Conservation (phyloP, 2,113 vertebrate species). For the Otis tarda region DNA sequence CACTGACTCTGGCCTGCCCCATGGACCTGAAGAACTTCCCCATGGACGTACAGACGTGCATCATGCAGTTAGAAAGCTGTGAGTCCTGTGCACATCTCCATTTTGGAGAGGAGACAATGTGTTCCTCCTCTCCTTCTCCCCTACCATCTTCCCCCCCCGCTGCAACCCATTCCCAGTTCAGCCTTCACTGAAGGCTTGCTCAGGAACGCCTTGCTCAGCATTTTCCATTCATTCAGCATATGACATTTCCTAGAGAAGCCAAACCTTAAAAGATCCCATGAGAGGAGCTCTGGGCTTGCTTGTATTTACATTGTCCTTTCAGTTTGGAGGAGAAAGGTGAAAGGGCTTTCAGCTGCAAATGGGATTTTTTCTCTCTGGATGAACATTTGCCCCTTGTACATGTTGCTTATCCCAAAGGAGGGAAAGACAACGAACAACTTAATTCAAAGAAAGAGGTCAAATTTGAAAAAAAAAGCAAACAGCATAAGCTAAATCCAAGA, state of each 20-base stretch:
- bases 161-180: not conserved
- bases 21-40: slow-evolving; percentile 99
- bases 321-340: not conserved
- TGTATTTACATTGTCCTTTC: slow-evolving; percentile 3
- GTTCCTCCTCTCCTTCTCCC: not conserved
- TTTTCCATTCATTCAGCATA: not conserved
- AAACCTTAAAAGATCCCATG: not conserved
- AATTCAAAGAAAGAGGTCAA: not conserved
- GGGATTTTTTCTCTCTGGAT: not conserved
- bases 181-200: not conserved
- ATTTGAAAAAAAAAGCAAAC: not conserved
- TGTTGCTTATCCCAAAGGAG: slow-evolving; percentile 5
- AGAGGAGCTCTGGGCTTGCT: not conserved
- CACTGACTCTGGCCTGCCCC: slow-evolving; percentile 93
- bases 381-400: not conserved
- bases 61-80: slow-evolving; percentile 99
- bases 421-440: not conserved
- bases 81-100: slow-evolving; percentile 66
- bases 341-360: not conserved
- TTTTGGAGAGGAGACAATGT: not conserved
- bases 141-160: not conserved
- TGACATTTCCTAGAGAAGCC: not conserved
- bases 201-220: not conserved
- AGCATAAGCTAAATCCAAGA: not conserved
- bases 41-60: slow-evolving; percentile 98